A percentile compares a stretch with the other conserved stretches of the same genome.
Evolutionary conservation across 1,140 invertebrate genomes (phyloP).

Genomic region (Drosophila bipectinata): DNA sequence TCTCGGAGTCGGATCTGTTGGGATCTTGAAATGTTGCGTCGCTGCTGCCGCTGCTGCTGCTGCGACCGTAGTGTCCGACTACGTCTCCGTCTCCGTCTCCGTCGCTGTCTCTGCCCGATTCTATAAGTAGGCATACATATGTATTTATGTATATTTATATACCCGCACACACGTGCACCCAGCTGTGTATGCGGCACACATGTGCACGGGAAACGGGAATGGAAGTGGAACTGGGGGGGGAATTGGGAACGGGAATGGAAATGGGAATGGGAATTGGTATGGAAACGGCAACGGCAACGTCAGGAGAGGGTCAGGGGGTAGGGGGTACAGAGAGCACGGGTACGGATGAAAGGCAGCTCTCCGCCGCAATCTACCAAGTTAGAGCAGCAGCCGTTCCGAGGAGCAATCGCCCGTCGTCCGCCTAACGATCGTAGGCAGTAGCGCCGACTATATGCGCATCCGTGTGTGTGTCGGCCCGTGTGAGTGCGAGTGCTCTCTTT

Average conservation of each 20-base stretch:
- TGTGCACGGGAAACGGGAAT: slow-evolving; percentile 51
- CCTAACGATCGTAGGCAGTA: slow-evolving; percentile 78
- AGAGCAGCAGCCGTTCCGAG: slow-evolving; percentile 60
- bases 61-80: slow-evolving; percentile 6
- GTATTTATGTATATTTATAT: slow-evolving; percentile 67
- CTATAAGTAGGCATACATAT: slow-evolving; percentile 75
- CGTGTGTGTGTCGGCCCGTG: background rate
- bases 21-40: slow-evolving; percentile 40
- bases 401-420: slow-evolving; percentile 44
- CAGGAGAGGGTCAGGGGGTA: background rate
- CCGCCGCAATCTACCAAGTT: slow-evolving; percentile 77
- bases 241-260: background rate
- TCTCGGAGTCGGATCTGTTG: slow-evolving; percentile 24
- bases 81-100: slow-evolving; percentile 7
- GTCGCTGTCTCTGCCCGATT: slow-evolving; percentile 56
- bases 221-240: slow-evolving; percentile 12
- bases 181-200: slow-evolving; percentile 51
- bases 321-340: background rate
- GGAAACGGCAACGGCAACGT: background rate
- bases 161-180: slow-evolving; percentile 30
- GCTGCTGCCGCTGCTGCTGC: slow-evolving; percentile 13
- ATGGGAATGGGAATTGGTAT: background rate
- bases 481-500: slow-evolving; percentile 9
- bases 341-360: slow-evolving; percentile 14
- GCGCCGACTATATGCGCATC: slow-evolving; percentile 28